A percentile compares a stretch with the other conserved stretches of the same genome.
phyloP scores from a whole-genome alignment of 2,797 vertebrate genomes.

The Acanthis flammea region DNA sequence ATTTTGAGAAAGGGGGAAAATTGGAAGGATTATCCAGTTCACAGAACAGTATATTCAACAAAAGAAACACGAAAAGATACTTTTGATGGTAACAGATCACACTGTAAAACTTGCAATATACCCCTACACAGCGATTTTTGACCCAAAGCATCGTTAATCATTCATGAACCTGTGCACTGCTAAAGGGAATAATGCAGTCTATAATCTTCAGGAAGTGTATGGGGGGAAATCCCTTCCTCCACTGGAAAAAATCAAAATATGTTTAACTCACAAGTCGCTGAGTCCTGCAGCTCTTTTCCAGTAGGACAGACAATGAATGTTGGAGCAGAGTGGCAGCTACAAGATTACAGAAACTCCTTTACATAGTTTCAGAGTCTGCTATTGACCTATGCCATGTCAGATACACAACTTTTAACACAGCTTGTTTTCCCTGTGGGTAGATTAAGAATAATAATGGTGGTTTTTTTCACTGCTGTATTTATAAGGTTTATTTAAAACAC shows the following conservation, averaged over 20 bases:
- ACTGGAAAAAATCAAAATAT: background rate
- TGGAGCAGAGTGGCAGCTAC: background rate
- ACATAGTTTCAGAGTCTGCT: background rate
- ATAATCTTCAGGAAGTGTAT: background rate
- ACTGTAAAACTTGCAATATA: slow-evolving; percentile 20
- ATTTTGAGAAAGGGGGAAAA: background rate
- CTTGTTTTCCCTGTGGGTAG: background rate
- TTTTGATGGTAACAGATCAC: slow-evolving; percentile 39
- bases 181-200: slow-evolving; percentile 22
- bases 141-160: slow-evolving; percentile 57
- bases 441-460: background rate
- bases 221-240: background rate
- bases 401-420: background rate
- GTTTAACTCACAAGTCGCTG: background rate
- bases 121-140: slow-evolving; percentile 39
- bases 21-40: slow-evolving; percentile 44
- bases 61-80: slow-evolving; percentile 18
- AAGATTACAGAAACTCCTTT: background rate
- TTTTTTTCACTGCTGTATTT: background rate
- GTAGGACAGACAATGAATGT: background rate
- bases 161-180: slow-evolving; percentile 40
- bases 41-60: slow-evolving; percentile 16
- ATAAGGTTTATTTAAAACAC: background rate
- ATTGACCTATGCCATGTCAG: background rate
- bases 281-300: background rate